Percentiles rank a stretch among this genome's conserved stretches.
phyloP scores from a whole-genome alignment of 2,888 invertebrate genomes.

The Lasioglossum vierecki region DNA sequence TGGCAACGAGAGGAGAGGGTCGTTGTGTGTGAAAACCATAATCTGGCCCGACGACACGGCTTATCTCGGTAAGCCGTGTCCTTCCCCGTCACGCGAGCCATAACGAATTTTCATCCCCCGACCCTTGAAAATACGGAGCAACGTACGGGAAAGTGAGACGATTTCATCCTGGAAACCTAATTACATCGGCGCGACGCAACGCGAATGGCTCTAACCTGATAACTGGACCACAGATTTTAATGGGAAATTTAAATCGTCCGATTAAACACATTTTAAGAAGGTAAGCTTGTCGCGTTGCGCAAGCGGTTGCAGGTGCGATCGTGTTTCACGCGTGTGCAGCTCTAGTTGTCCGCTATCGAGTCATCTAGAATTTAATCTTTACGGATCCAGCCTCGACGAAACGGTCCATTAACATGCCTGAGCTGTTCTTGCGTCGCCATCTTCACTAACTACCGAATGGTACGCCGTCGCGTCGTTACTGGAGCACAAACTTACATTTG shows the following conservation, averaged over 20 bases:
- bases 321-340: background rate
- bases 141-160: constrained; percentile 42
- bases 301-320: background rate
- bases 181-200: background rate
- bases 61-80: constrained; percentile 77
- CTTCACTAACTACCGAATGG: background rate
- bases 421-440: background rate
- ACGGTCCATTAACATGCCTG: constrained; percentile 10
- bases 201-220: background rate
- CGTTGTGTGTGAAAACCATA: constrained; percentile 75
- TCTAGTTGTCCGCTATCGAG: background rate
- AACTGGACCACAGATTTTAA: background rate
- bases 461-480: constrained; percentile 1
- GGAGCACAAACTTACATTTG: background rate
- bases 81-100: constrained; percentile 70
- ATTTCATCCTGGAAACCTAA: constrained; percentile 45
- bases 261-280: background rate
- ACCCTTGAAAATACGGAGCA: constrained; percentile 54
- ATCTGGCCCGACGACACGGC: constrained; percentile 79
- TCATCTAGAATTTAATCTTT: constrained; percentile 8
- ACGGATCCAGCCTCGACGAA: background rate
- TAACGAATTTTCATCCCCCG: constrained; percentile 72
- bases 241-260: background rate
- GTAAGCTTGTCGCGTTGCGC: background rate
- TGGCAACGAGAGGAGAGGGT: constrained; percentile 64